These are phyloP conservation scores for Chelmon rostratus DNA, from an alignment of 2,797 vertebrate species.

Conservation along the genomic window DNA sequence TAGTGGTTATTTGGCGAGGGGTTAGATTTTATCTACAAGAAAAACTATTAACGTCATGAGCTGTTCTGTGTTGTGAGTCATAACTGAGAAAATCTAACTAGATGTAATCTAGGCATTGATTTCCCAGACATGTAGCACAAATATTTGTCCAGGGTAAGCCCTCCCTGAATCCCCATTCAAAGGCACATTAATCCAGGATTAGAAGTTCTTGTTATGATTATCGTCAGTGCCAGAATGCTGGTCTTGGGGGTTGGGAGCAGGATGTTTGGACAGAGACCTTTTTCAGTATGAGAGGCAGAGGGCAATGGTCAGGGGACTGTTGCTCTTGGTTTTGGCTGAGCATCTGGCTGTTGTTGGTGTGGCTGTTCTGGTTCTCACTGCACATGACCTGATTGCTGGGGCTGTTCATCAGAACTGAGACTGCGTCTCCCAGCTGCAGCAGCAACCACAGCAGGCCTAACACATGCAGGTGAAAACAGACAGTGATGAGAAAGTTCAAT, in stretches of 20 bases:
- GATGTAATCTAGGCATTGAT: conserved; percentile 69
- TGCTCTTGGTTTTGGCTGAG: conserved; percentile 77
- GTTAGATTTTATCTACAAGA: conserved; percentile 15
- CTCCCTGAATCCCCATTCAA: conserved; percentile 69
- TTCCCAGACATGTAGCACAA: conserved; percentile 81
- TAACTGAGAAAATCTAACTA: conserved; percentile 59
- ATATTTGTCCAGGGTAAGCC: conserved; percentile 76
- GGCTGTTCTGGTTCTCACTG: conserved; percentile 61
- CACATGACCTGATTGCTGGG: conserved; percentile 55
- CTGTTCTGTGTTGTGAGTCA: conserved; percentile 48
- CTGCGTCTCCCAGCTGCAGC: conserved; percentile 87
- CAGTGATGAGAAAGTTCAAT: conserved; percentile 1
- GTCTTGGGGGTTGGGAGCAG: conserved; percentile 68
- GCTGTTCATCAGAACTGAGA: conserved; percentile 89
- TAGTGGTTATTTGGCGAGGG: conserved; percentile 17
- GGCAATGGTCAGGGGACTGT: conserved; percentile 80
- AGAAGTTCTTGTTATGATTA: conserved; percentile 75
- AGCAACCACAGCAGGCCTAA: conserved; percentile 91
- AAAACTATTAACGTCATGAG: conserved; percentile 23
- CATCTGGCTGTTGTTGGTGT: conserved; percentile 59
- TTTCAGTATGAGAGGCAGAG: conserved; percentile 93
- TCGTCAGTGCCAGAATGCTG: conserved; percentile 58
- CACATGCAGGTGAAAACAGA: conserved; percentile 24
- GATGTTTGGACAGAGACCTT: conserved; percentile 90
- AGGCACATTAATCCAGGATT: conserved; percentile 79